These are phyloP conservation scores for Aphaenogaster rudis DNA, from an alignment of 1,140 invertebrate species.

Conservation along the genomic window DNA sequence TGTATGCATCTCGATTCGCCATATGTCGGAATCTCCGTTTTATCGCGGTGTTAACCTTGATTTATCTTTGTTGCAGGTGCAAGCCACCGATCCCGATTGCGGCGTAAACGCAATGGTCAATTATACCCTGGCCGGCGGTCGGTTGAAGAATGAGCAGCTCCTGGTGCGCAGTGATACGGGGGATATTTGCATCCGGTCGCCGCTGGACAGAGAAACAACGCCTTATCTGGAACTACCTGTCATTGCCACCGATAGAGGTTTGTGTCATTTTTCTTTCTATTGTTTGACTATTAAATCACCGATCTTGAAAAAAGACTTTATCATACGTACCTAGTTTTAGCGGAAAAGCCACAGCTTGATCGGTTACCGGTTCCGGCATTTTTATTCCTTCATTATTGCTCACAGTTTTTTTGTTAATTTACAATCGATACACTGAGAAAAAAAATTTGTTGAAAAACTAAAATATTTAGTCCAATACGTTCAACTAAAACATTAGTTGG, in stretches of 20 bases:
- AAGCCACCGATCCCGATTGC: conserved; percentile 97
- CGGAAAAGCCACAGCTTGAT: neutral
- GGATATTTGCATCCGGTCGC: conserved; percentile 94
- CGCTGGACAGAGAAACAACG: conserved; percentile 95
- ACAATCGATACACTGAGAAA: neutral
- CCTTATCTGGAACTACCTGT: conserved; percentile 96
- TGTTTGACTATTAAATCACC: neutral
- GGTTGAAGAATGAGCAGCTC: conserved; percentile 91
- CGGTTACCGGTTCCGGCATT: neutral
- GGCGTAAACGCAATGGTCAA: conserved; percentile 97
- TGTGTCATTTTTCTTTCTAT: conserved; percentile 77
- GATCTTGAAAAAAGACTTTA: neutral
- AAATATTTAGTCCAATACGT: no score
- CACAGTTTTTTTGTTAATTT: neutral
- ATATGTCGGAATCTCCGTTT: conserved; percentile 16
- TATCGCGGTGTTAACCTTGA: conserved; percentile 37
- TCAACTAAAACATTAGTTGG: no score
- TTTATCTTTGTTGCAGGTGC: conserved; percentile 90
- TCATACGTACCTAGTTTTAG: neutral
- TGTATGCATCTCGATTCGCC: neutral
- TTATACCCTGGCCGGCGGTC: conserved; percentile 94
- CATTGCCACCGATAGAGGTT: conserved; percentile 97
- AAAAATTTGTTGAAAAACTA: no score
- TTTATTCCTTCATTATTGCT: neutral
- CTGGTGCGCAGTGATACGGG: conserved; percentile 93